These are phyloP conservation scores for Neodiprion fabricii DNA, from an alignment of 1,140 invertebrate genomes.

Conservation along the genomic window DNA sequence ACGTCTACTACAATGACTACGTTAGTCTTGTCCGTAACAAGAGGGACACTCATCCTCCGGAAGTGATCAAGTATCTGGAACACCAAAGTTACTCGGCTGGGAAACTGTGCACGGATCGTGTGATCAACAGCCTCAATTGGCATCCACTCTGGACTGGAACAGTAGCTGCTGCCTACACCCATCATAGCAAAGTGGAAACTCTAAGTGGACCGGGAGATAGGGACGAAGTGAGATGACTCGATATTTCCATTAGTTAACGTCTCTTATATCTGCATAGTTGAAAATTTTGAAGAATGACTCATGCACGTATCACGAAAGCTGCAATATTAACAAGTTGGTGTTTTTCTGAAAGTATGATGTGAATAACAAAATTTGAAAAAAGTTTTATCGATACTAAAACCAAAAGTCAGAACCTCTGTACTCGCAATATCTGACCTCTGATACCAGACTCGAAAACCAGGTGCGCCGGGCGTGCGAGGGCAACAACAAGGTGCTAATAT, in stretches of 20 bases:
- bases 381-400: too few relatives aligned
- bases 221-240: constrained; percentile 18
- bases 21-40: constrained; percentile 55
- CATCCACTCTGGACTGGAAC: constrained; percentile 73
- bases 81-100: constrained; percentile 70
- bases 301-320: neutral
- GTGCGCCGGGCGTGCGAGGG: constrained; percentile 63
- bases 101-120: constrained; percentile 65
- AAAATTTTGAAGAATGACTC: constrained; percentile 27
- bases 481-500: constrained; percentile 72
- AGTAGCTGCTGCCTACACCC: constrained; percentile 69
- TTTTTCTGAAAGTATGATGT: too few relatives aligned
- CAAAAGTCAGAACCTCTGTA: constrained; percentile 40
- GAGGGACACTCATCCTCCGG: constrained; percentile 46
- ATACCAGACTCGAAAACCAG: constrained; percentile 39
- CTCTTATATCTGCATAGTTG: neutral
- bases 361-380: too few relatives aligned
- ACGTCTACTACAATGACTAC: constrained; percentile 73
- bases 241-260: too few relatives aligned
- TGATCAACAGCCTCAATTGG: constrained; percentile 71
- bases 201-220: constrained; percentile 35
- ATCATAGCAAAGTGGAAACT: constrained; percentile 48
- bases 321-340: too few relatives aligned
- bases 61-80: constrained; percentile 62
- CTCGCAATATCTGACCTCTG: constrained; percentile 35